These are phyloP conservation scores for Poecile montanus DNA, from an alignment of 2,797 vertebrate genomes.

Conservation along the genomic window DNA sequence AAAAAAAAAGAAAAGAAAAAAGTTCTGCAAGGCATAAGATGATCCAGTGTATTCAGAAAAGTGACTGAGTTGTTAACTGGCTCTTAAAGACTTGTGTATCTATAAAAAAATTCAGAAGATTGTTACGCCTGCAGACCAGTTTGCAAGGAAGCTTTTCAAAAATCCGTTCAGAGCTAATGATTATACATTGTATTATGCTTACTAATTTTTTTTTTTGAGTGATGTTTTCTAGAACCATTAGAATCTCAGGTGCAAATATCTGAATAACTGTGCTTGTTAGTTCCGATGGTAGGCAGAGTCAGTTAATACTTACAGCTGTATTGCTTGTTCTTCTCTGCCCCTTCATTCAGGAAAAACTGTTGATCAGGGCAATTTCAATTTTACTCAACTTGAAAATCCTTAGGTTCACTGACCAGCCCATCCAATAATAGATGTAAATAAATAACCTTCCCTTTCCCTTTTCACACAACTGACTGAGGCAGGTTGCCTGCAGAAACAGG, in stretches of 20 bases:
- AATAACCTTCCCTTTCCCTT: not conserved
- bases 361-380: slow-evolving; percentile 48
- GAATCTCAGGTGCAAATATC: slow-evolving; percentile 66
- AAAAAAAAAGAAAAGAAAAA: not conserved
- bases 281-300: slow-evolving; percentile 36
- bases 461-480: not conserved
- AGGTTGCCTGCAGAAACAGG: not conserved
- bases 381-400: not conserved
- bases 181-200: not conserved
- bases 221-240: slow-evolving; percentile 58
- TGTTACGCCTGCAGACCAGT: slow-evolving; percentile 5
- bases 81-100: not conserved
- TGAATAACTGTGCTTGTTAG: slow-evolving; percentile 58
- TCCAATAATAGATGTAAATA: not conserved
- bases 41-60: not conserved
- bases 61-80: not conserved
- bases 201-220: not conserved
- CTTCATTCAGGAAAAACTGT: slow-evolving; percentile 54
- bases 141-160: slow-evolving; percentile 12
- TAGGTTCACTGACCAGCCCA: slow-evolving; percentile 6
- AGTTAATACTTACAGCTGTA: not conserved
- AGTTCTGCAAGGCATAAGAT: not conserved
- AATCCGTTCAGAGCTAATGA: not conserved
- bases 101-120: not conserved
- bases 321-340: slow-evolving; percentile 38